These are phyloP conservation scores for Pseudomyrmex dendroicus DNA, from an alignment of 1,140 invertebrate species.

Conservation along the genomic window DNA sequence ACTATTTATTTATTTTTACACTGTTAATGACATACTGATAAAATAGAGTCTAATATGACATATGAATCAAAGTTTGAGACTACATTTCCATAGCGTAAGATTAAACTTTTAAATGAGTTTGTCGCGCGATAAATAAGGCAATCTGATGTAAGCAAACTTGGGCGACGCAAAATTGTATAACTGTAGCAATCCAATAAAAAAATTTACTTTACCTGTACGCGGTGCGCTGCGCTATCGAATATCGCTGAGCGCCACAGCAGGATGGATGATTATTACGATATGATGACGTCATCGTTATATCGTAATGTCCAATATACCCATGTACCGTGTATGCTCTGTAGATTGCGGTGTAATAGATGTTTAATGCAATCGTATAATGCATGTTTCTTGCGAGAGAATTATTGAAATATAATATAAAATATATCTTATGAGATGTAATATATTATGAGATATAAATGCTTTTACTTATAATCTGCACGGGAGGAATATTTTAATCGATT, in stretches of 20 bases:
- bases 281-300: slow-evolving; percentile 48
- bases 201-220: slow-evolving; percentile 17
- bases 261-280: slow-evolving; percentile 53
- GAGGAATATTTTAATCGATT: too few relatives aligned
- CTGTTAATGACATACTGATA: too few relatives aligned
- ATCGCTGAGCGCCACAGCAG: slow-evolving; percentile 28
- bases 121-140: too few relatives aligned
- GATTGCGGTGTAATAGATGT: slow-evolving; percentile 39
- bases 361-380: slow-evolving; percentile 29
- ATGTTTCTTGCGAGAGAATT: background rate
- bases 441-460: background rate
- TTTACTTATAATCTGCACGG: background rate
- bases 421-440: background rate
- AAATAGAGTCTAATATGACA: too few relatives aligned
- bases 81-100: too few relatives aligned
- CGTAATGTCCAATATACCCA: slow-evolving; percentile 8
- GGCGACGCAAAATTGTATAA: background rate
- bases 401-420: background rate
- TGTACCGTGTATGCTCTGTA: background rate
- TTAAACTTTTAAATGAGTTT: too few relatives aligned
- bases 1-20: too few relatives aligned
- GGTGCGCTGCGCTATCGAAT: slow-evolving; percentile 27
- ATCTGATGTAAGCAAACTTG: too few relatives aligned
- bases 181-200: slow-evolving; percentile 35
- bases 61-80: too few relatives aligned